Evolutionary conservation across 2,888 invertebrate genomes (phyloP), one percentile per base, ranked within the genome.

Genomic region (Oxyteleia sp.): DNA sequence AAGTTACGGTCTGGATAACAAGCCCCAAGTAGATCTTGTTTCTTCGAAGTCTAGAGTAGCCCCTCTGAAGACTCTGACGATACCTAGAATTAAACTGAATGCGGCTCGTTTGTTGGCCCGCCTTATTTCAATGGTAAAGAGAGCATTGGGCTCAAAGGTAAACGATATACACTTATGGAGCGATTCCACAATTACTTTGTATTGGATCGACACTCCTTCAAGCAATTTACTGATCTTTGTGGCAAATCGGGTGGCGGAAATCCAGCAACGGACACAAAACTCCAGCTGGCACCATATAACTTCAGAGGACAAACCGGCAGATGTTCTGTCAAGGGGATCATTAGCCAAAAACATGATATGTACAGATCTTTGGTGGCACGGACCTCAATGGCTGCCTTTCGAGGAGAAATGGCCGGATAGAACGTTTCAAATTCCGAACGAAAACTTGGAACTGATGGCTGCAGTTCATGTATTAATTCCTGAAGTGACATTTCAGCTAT

Each of bases 151-250:
- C 23, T 32, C 10, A 10, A 32, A 15, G 10, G 10, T 35, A 7
- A 1, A 15, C 11, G n/a, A 55, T 2, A n/a, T 55, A 16, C 35
- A 55, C 16, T 35, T 55, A 7, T 55, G 55, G 55, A 55, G 55
- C 8, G 55, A 55, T 32, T 55, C 35, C 18, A 55, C 51, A 13
- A 51, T 51, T 26, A 26, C 11, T n/a, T 23, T 51, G 11, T 26
- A 51, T 51, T 51, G 51, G 51, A 51, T 51, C 13, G 2, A 51
- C 26, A n/a, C 20, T 11, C 43, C 61, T 10, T 63, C 69, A 11
- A 20, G 43, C n/a, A 64, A 26, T n/a, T 15, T 78, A 8, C 47
- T 74, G 10, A 63, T 55, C 1, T 63, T 61, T 47, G 38, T 55
- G 11, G 8, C 45, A 20, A 35, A 61, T 16, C 16, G 72, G 7